Evolutionary conservation across 2,113 vertebrate species (phyloP).

Genomic region (Poecile atricapillus): DNA sequence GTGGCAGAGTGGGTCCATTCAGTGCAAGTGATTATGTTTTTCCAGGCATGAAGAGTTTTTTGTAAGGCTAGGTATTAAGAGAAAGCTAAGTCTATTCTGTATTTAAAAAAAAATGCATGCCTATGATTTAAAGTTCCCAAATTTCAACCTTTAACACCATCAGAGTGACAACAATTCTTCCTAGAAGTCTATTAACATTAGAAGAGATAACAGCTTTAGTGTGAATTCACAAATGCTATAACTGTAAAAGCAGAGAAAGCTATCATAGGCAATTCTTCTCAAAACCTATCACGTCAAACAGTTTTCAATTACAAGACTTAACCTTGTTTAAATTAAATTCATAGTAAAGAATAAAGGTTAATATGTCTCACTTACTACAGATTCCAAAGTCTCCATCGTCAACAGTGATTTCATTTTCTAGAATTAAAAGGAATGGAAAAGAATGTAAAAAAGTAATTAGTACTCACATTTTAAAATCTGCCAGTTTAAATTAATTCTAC

Average conservation of each 20-base stretch:
- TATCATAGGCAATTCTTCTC: background rate
- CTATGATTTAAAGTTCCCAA: background rate
- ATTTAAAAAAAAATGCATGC: background rate
- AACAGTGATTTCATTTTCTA: slow-evolving; percentile 78
- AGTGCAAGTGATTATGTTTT: background rate
- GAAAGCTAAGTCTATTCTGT: background rate
- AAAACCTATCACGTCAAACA: background rate
- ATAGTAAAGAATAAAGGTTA: background rate
- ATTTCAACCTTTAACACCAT: background rate
- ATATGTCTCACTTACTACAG: slow-evolving; percentile 82
- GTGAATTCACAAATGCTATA: background rate
- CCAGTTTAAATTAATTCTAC: slow-evolving; percentile 19
- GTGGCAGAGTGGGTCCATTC: background rate
- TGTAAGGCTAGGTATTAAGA: background rate
- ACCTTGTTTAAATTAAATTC: background rate
- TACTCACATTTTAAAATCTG: background rate
- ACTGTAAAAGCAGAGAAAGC: background rate
- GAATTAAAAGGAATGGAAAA: slow-evolving; percentile 69
- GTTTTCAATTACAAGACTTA: background rate
- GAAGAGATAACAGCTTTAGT: background rate
- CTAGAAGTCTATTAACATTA: background rate
- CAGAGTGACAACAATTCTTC: background rate
- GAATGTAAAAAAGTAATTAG: slow-evolving; percentile 35
- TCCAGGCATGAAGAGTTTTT: background rate
- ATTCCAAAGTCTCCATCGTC: slow-evolving; percentile 90